phyloP scores from a whole-genome alignment of 2,797 vertebrate species.

The Sebastes nivosus region DNA sequence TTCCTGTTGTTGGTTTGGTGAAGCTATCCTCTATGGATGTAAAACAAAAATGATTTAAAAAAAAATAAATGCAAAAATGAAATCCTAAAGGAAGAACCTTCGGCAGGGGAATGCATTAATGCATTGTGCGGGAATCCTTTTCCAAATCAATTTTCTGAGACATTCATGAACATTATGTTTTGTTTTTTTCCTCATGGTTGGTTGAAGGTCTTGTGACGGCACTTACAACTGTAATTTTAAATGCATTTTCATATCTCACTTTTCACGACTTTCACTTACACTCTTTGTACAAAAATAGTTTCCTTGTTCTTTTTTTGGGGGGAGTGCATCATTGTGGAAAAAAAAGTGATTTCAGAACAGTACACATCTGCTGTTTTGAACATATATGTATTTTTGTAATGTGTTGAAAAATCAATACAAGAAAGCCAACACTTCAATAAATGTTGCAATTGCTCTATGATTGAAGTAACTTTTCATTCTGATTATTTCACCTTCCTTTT shows the following conservation, averaged over 20 bases:
- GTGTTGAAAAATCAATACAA: constrained; percentile 86
- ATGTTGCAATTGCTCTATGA: constrained; percentile 84
- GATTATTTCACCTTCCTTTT: constrained; percentile 44
- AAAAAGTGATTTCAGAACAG: constrained; percentile 81
- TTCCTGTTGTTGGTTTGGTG: constrained; percentile 90
- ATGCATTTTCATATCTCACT: constrained; percentile 76
- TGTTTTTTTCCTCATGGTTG: constrained; percentile 65
- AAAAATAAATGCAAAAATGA: constrained; percentile 44
- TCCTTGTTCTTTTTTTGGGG: constrained; percentile 68
- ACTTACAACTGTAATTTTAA: constrained; percentile 78
- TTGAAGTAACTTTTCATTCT: constrained; percentile 55
- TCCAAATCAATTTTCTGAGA: constrained; percentile 61
- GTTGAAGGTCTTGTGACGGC: constrained; percentile 79
- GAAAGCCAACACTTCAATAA: constrained; percentile 85
- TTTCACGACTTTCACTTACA: constrained; percentile 78
- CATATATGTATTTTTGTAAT: constrained; percentile 86
- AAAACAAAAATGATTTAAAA: constrained; percentile 73
- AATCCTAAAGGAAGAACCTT: constrained; percentile 49
- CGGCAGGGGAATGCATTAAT: constrained; percentile 41
- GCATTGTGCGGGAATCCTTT: constrained; percentile 57
- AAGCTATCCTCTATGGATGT: constrained; percentile 93
- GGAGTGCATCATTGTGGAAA: constrained; percentile 78
- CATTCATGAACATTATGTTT: constrained; percentile 51
- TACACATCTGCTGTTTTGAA: constrained; percentile 81
- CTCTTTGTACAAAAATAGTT: constrained; percentile 80